Base-by-base conservation (phyloP, 2,113 vertebrate genomes). In the Condylura cristata region DNA sequence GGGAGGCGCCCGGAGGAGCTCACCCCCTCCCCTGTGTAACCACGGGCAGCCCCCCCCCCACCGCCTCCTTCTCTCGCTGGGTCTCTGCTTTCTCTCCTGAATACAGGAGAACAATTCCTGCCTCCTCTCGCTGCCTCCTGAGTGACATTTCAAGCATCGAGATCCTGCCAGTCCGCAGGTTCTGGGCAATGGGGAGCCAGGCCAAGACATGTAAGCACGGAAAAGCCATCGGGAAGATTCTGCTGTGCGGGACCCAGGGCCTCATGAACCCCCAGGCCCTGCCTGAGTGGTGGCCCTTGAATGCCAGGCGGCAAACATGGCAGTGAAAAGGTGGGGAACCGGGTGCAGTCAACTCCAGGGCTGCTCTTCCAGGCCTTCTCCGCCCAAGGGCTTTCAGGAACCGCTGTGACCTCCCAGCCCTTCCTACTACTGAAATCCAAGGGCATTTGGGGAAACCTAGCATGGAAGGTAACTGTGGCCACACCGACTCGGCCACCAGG, bases 141-240 rank as follows among this genome's bases (percentile, higher is more conserved):
- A 39, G 26, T 11, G 18, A 75, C 13, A 8, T 9, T 41, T 34
- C 4, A 1, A 37, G 66, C 0, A 4, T 28, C 14, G 30, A 61
- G 44, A 32, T 53, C 48, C 71, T 48, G 4, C 16, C 30, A 4
- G 32, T 41, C 13, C 78, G 74, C 34, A 24, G 70, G 44, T n/a
- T 66, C 84, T 86, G 74, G 6, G 6, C 32, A 32, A 70, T 7
- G 17, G 65, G 56, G 8, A 94, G 79, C 17, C 37, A n/a, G 72
- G 41, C 26, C 28, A 20, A 72, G 60, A 12, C 37, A 12, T 24
- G 32, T 26, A 32, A n/a, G 30, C 44, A 18, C 5, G 14, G 79
- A 95, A 60, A 89, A 76, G 81, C 60, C 4, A 12, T 56, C 46
- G 89, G 78, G 95, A 97, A 94, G 95, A 34, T 32, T 60, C 17